phyloP scores from a whole-genome alignment of 2,113 vertebrate genomes.

The Cairina moschata region DNA sequence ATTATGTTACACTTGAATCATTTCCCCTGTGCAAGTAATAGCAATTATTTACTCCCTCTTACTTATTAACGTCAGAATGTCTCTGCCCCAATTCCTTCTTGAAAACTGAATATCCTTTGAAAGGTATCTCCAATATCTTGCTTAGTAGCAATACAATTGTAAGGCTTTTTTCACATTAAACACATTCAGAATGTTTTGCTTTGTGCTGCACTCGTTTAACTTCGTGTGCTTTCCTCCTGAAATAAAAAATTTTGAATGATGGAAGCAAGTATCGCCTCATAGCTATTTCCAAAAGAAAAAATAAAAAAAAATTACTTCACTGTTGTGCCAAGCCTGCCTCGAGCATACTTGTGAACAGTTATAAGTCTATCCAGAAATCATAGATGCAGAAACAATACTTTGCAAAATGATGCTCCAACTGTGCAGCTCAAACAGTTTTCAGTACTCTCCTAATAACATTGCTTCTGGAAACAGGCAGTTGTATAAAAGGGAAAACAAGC shows the following conservation, averaged over 20 bases:
- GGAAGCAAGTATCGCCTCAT: background rate
- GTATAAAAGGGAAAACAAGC: background rate
- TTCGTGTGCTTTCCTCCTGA: background rate
- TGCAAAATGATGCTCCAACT: background rate
- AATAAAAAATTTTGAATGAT: background rate
- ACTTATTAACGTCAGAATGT: background rate
- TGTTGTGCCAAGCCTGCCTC: background rate
- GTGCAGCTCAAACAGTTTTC: background rate
- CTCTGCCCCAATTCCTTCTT: background rate
- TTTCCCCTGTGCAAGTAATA: background rate
- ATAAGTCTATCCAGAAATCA: background rate
- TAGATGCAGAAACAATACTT: background rate
- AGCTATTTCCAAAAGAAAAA: background rate
- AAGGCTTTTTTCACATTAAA: background rate
- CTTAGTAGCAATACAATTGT: background rate
- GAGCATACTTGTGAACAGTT: background rate
- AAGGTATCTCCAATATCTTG: background rate
- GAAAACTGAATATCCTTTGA: background rate
- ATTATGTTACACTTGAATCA: background rate
- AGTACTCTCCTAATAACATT: background rate
- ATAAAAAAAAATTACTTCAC: background rate
- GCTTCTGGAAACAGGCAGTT: background rate
- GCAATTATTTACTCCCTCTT: background rate
- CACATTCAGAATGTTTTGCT: background rate
- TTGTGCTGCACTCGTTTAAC: background rate